Percentiles rank a stretch among this genome's conserved stretches.
These are phyloP conservation scores for Trogon surrucura DNA, from an alignment of 2,113 vertebrate genomes.

Conservation along the genomic window DNA sequence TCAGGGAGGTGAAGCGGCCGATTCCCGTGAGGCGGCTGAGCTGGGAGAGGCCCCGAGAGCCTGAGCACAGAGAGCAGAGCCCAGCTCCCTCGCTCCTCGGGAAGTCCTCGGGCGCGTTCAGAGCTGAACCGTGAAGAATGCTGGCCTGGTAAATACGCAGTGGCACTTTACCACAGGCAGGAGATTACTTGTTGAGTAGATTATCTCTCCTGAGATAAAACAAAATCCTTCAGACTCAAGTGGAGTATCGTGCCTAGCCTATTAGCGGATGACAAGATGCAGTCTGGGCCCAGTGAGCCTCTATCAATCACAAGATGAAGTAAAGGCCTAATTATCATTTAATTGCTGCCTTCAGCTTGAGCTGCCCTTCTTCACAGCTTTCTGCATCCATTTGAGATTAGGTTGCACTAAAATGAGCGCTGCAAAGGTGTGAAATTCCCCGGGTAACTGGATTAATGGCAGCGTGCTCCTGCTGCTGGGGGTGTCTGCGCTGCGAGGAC, in stretches of 20 bases:
- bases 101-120: neutral
- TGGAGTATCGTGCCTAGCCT: slow-evolving; percentile 77
- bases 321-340: slow-evolving; percentile 85
- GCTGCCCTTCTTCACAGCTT: slow-evolving; percentile 64
- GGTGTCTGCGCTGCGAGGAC: slow-evolving; percentile 51
- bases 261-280: slow-evolving; percentile 79
- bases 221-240: slow-evolving; percentile 77
- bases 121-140: slow-evolving; percentile 24
- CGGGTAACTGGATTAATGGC: slow-evolving; percentile 67
- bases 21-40: neutral
- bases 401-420: slow-evolving; percentile 62
- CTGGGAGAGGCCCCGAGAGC: neutral
- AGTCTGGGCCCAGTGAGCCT: slow-evolving; percentile 77
- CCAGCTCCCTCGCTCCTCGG: neutral
- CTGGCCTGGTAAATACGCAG: neutral
- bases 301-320: slow-evolving; percentile 88
- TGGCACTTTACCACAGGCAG: slow-evolving; percentile 64
- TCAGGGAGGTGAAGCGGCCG: accelerated
- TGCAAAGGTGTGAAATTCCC: slow-evolving; percentile 69
- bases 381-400: slow-evolving; percentile 66
- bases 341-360: slow-evolving; percentile 80
- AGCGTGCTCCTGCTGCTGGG: slow-evolving; percentile 51
- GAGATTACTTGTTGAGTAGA: slow-evolving; percentile 80
- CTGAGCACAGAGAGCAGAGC: neutral
- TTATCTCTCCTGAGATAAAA: slow-evolving; percentile 82